Percentiles rank a stretch among this genome's conserved stretches.
Conservation (phyloP, 2,888 invertebrate genomes). For the Limnephilus rhombicus region DNA sequence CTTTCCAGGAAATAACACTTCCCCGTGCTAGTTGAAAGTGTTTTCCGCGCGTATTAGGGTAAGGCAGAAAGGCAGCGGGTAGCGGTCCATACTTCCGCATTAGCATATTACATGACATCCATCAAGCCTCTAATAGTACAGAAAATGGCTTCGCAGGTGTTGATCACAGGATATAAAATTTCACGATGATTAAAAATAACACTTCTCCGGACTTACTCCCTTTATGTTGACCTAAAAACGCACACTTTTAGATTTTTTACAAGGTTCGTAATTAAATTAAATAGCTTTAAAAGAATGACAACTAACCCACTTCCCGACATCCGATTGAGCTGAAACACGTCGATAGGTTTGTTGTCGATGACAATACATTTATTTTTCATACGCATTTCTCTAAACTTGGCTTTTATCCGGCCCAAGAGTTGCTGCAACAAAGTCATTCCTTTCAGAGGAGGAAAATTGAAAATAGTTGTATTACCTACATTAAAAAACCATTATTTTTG, state of each 20-base stretch:
- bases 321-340: too few relatives aligned
- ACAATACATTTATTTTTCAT: too few relatives aligned
- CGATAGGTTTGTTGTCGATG: too few relatives aligned
- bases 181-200: constrained; percentile 54
- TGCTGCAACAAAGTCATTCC: too few relatives aligned
- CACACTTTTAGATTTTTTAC: background rate
- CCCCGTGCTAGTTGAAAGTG: background rate
- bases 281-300: too few relatives aligned
- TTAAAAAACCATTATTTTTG: too few relatives aligned
- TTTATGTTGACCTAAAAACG: background rate
- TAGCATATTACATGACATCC: constrained; percentile 41
- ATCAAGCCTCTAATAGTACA: background rate
- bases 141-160: constrained; percentile 41
- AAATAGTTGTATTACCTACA: too few relatives aligned
- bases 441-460: too few relatives aligned
- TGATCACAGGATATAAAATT: constrained; percentile 45
- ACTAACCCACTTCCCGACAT: too few relatives aligned
- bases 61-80: background rate
- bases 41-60: background rate
- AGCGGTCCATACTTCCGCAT: constrained; percentile 43
- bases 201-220: background rate
- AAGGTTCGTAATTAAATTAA: background rate
- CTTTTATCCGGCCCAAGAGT: too few relatives aligned
- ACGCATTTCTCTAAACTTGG: too few relatives aligned
- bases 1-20: background rate